Evolutionary conservation across 1,140 invertebrate species (phyloP).

Genomic region (Aphaenogaster ashmeadi): DNA sequence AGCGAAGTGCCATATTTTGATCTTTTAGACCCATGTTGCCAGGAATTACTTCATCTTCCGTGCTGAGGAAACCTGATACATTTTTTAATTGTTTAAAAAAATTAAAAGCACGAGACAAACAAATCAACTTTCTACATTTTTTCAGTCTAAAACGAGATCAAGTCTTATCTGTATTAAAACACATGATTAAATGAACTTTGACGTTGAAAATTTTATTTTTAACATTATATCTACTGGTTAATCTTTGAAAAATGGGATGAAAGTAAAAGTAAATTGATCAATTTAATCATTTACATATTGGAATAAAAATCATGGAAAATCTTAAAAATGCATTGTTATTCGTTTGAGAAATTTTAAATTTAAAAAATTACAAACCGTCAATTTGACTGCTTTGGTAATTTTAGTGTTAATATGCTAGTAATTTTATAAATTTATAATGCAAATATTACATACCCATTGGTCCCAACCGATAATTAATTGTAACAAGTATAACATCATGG

Average conservation of each 20-base stretch:
- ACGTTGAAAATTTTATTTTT: conserved; percentile 11
- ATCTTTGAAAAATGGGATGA: no score
- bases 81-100: not conserved
- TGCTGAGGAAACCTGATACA: conserved; percentile 87
- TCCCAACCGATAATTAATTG: conserved; percentile 90
- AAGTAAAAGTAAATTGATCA: no score
- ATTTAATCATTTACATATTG: no score
- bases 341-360: no score
- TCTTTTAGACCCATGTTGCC: conserved; percentile 90
- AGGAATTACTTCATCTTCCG: conserved; percentile 87
- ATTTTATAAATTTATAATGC: not conserved
- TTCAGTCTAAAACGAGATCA: not conserved
- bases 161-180: not conserved
- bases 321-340: no score
- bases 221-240: no score
- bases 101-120: not conserved
- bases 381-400: no score
- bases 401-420: not conserved
- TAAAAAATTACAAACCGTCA: no score
- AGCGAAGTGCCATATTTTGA: conserved; percentile 88
- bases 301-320: no score
- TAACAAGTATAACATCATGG: conserved; percentile 89
- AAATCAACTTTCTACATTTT: not conserved
- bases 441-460: conserved; percentile 86
- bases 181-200: not conserved